A percentile compares a stretch with the other conserved stretches of the same genome.
Conservation (phyloP, 2,113 vertebrate species). For the Oxyruncus cristatus region DNA sequence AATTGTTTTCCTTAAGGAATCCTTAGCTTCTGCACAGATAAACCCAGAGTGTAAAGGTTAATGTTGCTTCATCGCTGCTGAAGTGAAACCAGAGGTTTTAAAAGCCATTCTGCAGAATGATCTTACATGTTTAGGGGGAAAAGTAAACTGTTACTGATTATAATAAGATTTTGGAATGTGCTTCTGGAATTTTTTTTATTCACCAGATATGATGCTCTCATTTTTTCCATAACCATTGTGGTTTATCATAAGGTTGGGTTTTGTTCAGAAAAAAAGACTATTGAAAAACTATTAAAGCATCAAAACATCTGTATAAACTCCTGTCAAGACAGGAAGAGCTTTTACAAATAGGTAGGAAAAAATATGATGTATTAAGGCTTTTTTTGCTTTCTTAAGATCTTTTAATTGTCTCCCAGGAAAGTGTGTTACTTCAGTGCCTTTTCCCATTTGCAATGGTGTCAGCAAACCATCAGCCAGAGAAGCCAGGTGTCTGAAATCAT, state of each 20-base stretch:
- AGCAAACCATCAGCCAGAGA: background rate
- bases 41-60: conserved; percentile 21
- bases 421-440: background rate
- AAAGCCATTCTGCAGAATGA: conserved; percentile 17
- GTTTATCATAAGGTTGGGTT: background rate
- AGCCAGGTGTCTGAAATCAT: background rate
- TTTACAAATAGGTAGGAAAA: background rate
- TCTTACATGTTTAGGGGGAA: background rate
- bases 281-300: background rate
- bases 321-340: background rate
- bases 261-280: background rate
- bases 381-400: background rate
- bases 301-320: background rate
- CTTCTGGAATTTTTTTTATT: background rate
- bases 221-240: background rate
- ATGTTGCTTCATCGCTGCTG: conserved; percentile 1
- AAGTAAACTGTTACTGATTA: conserved; percentile 2
- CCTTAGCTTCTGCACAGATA: conserved; percentile 36
- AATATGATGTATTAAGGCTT: background rate
- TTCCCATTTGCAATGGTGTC: background rate
- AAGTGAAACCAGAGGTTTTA: conserved; percentile 36
- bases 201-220: background rate
- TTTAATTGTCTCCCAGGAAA: background rate
- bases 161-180: background rate
- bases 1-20: conserved; percentile 21